These are phyloP conservation scores for Nineta flava DNA, from an alignment of 2,888 invertebrate species.

Conservation along the genomic window DNA sequence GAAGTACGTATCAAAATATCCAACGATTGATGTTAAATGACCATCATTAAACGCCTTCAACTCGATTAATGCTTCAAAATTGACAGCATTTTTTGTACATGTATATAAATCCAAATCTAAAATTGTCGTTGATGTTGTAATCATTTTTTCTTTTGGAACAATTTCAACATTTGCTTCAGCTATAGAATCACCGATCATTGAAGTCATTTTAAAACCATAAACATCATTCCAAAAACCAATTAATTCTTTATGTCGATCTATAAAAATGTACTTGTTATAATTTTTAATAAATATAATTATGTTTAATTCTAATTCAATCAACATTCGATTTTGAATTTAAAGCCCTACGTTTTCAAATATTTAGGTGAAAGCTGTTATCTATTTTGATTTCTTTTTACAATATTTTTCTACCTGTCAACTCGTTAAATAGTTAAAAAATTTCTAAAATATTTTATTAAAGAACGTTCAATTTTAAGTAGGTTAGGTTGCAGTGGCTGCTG, in stretches of 20 bases:
- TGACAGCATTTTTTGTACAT: conserved; percentile 53
- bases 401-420: too few species aligned
- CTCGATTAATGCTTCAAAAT: conserved; percentile 54
- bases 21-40: conserved; percentile 62
- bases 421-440: too few species aligned
- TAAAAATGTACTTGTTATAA: conserved; percentile 16
- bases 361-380: too few species aligned
- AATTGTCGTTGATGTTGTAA: conserved; percentile 48
- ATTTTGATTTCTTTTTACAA: too few species aligned
- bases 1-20: conserved; percentile 85
- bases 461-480: too few species aligned
- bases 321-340: too few species aligned
- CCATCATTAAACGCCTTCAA: conserved; percentile 48
- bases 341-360: too few species aligned
- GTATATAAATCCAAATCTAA: conserved; percentile 60
- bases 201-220: conserved; percentile 86
- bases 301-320: too few species aligned
- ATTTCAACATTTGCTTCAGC: conserved; percentile 58
- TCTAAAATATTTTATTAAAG: too few species aligned
- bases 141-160: conserved; percentile 43
- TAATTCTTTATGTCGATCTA: conserved; percentile 50
- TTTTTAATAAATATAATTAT: neutral
- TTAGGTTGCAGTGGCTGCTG: too few species aligned
- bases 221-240: conserved; percentile 86
- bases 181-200: conserved; percentile 71